Evolutionary conservation across 1,140 invertebrate species (phyloP), one percentile per base, ranked within the genome.

Genomic region (Panagrolaimus sp.): DNA sequence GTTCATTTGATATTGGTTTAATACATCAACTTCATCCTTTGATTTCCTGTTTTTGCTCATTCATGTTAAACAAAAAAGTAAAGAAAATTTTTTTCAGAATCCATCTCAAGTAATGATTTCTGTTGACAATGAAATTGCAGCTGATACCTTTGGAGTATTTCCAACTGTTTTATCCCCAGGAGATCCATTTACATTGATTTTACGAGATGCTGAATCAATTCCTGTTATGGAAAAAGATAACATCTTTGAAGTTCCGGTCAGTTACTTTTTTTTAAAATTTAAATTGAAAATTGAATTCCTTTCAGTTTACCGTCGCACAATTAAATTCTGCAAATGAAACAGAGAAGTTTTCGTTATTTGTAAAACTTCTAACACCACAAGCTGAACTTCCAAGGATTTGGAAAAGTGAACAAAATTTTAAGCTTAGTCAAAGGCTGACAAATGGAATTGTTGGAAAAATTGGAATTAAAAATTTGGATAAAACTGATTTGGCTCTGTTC

Each of bases 161-260:
- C 51, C 51, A 25, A 57, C 51, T 1, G 51, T 57, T 0, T 8
- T 57, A 1, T 25, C 20, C 51, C 51, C 51, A 27, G 51, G 51
- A 1, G 51, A 57, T 16, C 51, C 51, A 9, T 57, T 57, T 57
- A 27, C 51, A 9, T 20, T 57, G 20, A 57, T 57, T 57, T 57
- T 57, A 16, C 20, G 51, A 4, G 27, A 57, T 16, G 1, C 27
- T 20, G 13, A 57, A n/a, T 13, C 27, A 9, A 57, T 57, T 57
- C 51, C 51, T 20, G 51, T 57, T 57, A 57, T 57, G 51, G 51
- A 57, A 20, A 25, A 8, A 20, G 27, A 57, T 57, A 57, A 57
- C 8, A 57, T 27, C 2, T 57, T 57, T 57, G 20, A 20, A 7
- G 51, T 57, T 11, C 51, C 51, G 8, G 27, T 57, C 16, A 27